These are phyloP conservation scores for Luperina testacea DNA, from an alignment of 2,888 invertebrate genomes.

Conservation along the genomic window DNA sequence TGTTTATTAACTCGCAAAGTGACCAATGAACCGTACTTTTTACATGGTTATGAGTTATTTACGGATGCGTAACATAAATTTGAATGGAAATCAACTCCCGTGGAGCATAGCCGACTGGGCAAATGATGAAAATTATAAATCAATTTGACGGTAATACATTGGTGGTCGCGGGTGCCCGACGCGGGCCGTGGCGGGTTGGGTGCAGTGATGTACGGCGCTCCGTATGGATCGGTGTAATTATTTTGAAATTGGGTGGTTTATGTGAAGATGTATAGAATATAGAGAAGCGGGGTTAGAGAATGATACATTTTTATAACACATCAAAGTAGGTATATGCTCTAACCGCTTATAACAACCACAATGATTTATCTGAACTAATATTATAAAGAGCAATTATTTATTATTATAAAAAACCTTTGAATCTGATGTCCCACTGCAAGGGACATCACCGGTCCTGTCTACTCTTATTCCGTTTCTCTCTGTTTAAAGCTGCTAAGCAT, in stretches of 20 bases:
- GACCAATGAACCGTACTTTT: slow-evolving; percentile 60
- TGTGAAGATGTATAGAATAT: neutral
- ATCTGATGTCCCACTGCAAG: too few relatives aligned
- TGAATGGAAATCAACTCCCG: slow-evolving; percentile 66
- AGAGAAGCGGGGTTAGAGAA: neutral
- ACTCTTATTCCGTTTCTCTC: too few relatives aligned
- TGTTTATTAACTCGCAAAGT: slow-evolving; percentile 47
- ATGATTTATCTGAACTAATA: neutral
- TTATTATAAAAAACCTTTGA: too few relatives aligned
- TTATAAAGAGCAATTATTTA: too few relatives aligned
- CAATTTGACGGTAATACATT: slow-evolving; percentile 69
- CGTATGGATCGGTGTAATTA: slow-evolving; percentile 25
- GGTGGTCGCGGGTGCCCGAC: slow-evolving; percentile 45
- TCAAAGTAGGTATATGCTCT: neutral
- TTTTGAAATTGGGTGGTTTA: slow-evolving; percentile 16
- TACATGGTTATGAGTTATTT: slow-evolving; percentile 59
- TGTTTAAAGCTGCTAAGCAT: too few relatives aligned
- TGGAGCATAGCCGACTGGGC: slow-evolving; percentile 59
- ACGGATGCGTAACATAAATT: slow-evolving; percentile 62
- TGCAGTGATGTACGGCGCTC: slow-evolving; percentile 43
- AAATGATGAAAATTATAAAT: slow-evolving; percentile 74
- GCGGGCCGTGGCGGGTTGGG: slow-evolving; percentile 15
- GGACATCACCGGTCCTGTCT: too few relatives aligned
- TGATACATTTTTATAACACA: neutral
- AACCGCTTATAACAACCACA: neutral